Percentiles rank a stretch among this genome's conserved stretches.
phyloP scores from a whole-genome alignment of 2,113 vertebrate species.

The Callorhinus ursinus region DNA sequence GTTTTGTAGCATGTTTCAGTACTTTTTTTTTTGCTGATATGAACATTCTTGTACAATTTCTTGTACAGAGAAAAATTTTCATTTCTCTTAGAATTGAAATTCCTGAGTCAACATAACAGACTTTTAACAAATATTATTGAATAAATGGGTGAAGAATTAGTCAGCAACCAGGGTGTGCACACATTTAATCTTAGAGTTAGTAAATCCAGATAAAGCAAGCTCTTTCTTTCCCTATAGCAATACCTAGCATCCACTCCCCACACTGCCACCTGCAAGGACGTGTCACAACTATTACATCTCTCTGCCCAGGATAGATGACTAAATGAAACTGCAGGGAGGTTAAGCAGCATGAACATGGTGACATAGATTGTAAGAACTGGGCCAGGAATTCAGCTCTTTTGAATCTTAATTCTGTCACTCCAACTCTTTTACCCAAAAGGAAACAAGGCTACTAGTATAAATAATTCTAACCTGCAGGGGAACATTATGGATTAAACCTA shows the following conservation, averaged over 20 bases:
- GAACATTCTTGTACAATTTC: neutral
- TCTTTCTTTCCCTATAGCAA: neutral
- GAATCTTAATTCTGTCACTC: slow-evolving; percentile 35
- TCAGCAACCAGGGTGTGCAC: neutral
- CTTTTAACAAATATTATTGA: slow-evolving; percentile 9
- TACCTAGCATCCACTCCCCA: neutral
- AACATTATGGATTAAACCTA: neutral
- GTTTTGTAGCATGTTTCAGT: neutral
- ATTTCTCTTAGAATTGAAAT: neutral
- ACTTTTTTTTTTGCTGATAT: neutral
- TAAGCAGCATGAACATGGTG: neutral
- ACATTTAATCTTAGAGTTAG: neutral
- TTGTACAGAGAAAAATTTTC: neutral
- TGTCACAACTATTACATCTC: neutral
- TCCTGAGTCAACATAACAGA: neutral
- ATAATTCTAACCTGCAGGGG: neutral
- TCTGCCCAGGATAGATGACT: neutral
- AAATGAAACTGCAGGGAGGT: neutral
- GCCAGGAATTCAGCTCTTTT: neutral
- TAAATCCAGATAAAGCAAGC: neutral
- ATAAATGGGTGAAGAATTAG: neutral
- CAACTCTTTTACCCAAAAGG: neutral
- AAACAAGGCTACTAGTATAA: slow-evolving; percentile 5
- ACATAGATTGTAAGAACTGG: neutral
- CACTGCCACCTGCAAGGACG: neutral